These are phyloP conservation scores for Lytechinus variegatus DNA, from an alignment of 35 echinoderm and acorn worm genomes.

Conservation along the genomic window DNA sequence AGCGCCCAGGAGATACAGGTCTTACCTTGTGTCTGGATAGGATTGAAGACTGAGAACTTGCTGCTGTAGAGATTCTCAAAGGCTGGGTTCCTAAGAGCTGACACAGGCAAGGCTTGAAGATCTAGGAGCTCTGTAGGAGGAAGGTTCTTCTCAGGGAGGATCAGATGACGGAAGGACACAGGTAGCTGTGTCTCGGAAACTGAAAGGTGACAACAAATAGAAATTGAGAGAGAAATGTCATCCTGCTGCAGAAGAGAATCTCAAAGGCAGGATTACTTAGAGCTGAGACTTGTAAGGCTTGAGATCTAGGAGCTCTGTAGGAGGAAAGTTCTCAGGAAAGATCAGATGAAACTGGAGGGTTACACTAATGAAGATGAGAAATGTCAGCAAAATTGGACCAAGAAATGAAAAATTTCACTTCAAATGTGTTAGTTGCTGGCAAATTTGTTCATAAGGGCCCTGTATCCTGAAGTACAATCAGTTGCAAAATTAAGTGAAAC, in stretches of 20 bases:
- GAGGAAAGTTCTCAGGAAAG: constrained; percentile 93
- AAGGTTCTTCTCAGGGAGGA: constrained; percentile 97
- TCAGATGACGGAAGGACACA: constrained; percentile 95
- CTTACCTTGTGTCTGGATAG: constrained; percentile 98
- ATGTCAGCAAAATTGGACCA: background rate
- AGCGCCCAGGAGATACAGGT: background rate
- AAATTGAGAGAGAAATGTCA: constrained; percentile 15
- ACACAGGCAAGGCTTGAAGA: constrained; percentile 93
- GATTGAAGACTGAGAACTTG: constrained; percentile 94
- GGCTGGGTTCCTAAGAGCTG: constrained; percentile 85
- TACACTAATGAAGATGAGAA: background rate
- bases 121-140: constrained; percentile 96
- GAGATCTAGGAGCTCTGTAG: constrained; percentile 96
- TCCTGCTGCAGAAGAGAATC: constrained; percentile 83
- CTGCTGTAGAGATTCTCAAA: constrained; percentile 91
- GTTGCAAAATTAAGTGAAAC: too few species aligned
- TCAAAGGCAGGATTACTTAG: constrained; percentile 91
- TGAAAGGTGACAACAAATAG: constrained; percentile 19
- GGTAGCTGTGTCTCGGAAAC: constrained; percentile 96
- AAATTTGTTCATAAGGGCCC: too few species aligned
- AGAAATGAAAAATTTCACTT: too few species aligned
- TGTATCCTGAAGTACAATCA: too few species aligned
- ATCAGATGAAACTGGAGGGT: constrained; percentile 83
- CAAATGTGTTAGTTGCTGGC: too few species aligned
- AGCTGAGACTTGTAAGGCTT: constrained; percentile 91